Base-by-base conservation (phyloP, 2,797 vertebrate genomes). In the Hemibagrus guttatus region DNA sequence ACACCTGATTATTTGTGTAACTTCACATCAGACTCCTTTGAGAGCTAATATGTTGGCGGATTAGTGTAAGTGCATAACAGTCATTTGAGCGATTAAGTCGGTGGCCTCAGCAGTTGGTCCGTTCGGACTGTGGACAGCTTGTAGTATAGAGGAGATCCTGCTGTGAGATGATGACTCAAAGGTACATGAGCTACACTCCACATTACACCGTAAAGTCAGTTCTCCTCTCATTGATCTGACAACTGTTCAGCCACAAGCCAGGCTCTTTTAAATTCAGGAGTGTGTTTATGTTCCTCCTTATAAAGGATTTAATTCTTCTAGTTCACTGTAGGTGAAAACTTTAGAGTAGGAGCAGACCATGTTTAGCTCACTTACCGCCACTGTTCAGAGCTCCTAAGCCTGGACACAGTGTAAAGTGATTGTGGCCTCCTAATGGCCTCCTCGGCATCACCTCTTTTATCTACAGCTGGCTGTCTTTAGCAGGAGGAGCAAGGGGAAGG, bases 381-480 rank as follows among this genome's bases (percentile, higher is more conserved):
- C 83, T 26, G 42, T 52, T 85, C 19, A 21, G n/a, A 66, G 59
- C 21, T 85, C 19, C 49, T 21, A 17, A 81, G 3, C 35, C 58
- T 42, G 19, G 14, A 58, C 28, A 6, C 13, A 7, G n/a, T 49
- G 61, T 9, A 66, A 66, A 13, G 26, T 31, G 63, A 31, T 76
- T 7, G 17, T 75, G 78, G 63, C 23, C 75, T 85, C 64, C n/a
- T 61, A 12, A 17, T 75, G 78, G 63, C 28, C 75, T 85, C 64
- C n/a, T 61, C 54, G 81, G 71, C 75, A 59, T 72, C 88, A 61
- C 63, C 58, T 83, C 81, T 66, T 46, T 46, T 54, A 85, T 81
- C 85, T 92, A 89, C 91, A 93, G 91, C 92, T 92, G 91, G 88
- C 83, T 89, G 58, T 90, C 83, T 91, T 91, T 90, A 87, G 83